phyloP scores from a whole-genome alignment of 2,797 vertebrate genomes.

The Nasua narica region DNA sequence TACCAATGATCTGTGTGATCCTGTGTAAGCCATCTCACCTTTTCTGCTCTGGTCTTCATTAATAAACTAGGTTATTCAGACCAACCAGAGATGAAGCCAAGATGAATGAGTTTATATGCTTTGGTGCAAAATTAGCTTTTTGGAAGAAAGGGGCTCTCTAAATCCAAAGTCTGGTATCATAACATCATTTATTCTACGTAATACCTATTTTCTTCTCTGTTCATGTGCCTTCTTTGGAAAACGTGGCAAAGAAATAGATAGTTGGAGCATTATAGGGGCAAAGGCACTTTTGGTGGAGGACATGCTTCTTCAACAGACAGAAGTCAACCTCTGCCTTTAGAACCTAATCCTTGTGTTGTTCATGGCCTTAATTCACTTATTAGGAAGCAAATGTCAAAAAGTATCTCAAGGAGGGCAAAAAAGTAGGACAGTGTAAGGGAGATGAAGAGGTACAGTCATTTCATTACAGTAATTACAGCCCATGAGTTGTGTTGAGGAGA shows the following conservation, averaged over 20 bases:
- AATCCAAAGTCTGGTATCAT: not conserved
- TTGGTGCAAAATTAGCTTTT: not conserved
- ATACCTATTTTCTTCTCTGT: not conserved
- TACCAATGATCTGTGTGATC: not conserved
- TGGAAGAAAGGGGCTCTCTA: not conserved
- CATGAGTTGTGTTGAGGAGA: not conserved
- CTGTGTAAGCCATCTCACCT: not conserved
- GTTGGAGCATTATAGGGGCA: not conserved
- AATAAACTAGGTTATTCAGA: not conserved
- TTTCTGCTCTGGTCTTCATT: not conserved
- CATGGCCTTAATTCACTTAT: not conserved
- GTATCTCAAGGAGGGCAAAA: not conserved
- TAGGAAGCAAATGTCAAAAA: not conserved
- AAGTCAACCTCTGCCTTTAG: not conserved
- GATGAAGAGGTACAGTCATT: not conserved
- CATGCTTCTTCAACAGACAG: conserved; percentile 4
- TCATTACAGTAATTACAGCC: not conserved
- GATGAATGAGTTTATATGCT: not conserved
- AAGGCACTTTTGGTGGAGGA: not conserved
- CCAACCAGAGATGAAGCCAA: not conserved
- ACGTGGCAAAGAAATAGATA: not conserved
- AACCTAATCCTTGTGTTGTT: not conserved
- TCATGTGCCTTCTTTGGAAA: not conserved
- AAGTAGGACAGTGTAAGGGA: not conserved
- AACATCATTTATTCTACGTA: not conserved